Evolutionary conservation across 2,888 invertebrate genomes (phyloP), one percentile per base, ranked within the genome.

Genomic region (Leptopilina syphax): DNA sequence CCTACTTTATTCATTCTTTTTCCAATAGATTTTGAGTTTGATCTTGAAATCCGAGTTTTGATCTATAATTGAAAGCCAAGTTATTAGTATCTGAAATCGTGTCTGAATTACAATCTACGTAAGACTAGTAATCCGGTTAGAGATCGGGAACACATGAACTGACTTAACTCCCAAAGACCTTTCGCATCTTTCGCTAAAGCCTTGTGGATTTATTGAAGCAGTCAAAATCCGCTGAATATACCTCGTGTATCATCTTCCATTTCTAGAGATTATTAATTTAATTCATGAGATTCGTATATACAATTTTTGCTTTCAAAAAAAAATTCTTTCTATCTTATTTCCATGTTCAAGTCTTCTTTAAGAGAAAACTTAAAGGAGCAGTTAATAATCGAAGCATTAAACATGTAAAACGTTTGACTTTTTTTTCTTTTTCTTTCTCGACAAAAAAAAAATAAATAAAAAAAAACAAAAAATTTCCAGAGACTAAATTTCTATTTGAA

Each of bases 41-140:
- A 34, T 34, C 2, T 3, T 34, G 3, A 34, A 34, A 34, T 34
- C 34, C 34, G 34, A 34, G 34, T 34, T 34, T 34, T 34, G 34
- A 34, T 34, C 34, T 34, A 34, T 34, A 44, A 44, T 44, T 44
- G 8, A 44, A 44, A 44, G 44, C 8, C 44, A 44, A 4, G 12
- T 57, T 13, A 27, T 73, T 24, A 27, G 12, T 10, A 54, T 54
- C 70, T 73, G 70, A 73, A 0, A 34, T 34, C 73, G 73, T 73
- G 73, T 34, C 41, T 57, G 57, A n/a, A 73, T 73, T 34, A 50
- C 57, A 34, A 73, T 73, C 57, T 57, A 34, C 57, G 73, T 41
- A 73, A 57, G 73, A 73, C 73, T 73, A 73, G 73, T 73, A 73
- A 73, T 73, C 73, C 73, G 57, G 73, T 60, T 13, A 73, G 34